Base-by-base conservation (phyloP, 2,113 vertebrate genomes). In the Paratilapia polleni region DNA sequence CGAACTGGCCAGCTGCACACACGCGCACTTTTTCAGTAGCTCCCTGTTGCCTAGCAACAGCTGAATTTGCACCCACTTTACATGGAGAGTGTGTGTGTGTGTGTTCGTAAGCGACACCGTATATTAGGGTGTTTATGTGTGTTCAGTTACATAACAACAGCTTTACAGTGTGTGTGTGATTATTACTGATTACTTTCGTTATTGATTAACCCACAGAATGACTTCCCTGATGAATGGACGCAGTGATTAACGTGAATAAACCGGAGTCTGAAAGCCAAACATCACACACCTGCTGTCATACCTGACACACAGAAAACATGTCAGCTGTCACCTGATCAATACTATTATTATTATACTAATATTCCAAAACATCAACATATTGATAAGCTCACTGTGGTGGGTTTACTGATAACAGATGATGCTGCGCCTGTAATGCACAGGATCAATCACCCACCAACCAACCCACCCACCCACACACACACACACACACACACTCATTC, bases 41-140 rank as follows among this genome's bases (percentile, higher is more conserved):
- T 81, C 74, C 36, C 20, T 85, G 91, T 91, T 91, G 87, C 91
- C 74, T 84, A 89, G 92, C 82, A 92, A 92, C 90, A 73, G 59
- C 64, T 70, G 64, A 60, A 89, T 84, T 47, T 87, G 77, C 85
- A 79, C 57, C 49, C 41, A 80, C 78, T 87, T 80, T 78, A 47
- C 31, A 88, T 62, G 75, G 24, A 68, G 54, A 47, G 41, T 4
- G 3, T 47, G 62, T 66, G 52, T 61, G 54, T 31, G 13, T 41
- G 19, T 57, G 6, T 9, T 31, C 28, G 28, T 31, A 31, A 31
- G 28, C 28, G 28, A 31, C 28, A 3, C 28, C 28, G 28, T 31
- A 31, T 31, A 31, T 31, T 31, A 31, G 4, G 28, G 28, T 31
- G 13, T 41, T 13, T 57, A 4, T 63, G 75, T 54, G 60, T 56